Evolutionary conservation across 2,797 vertebrate species (phyloP).

Genomic region (Pyrocephalus nanus): DNA sequence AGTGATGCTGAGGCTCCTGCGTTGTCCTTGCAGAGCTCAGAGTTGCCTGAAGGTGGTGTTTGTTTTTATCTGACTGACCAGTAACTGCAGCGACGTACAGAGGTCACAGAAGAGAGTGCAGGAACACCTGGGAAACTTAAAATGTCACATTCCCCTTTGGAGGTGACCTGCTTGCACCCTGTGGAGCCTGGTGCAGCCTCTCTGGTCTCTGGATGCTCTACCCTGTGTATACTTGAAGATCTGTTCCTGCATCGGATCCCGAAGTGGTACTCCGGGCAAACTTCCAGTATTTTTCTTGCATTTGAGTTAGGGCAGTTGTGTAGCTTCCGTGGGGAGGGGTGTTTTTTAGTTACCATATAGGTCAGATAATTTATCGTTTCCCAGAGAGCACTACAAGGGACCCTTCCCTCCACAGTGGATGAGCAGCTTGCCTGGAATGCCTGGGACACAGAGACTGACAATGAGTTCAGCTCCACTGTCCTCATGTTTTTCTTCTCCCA

Average conservation of each 20-base stretch:
- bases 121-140: background rate
- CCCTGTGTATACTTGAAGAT: background rate
- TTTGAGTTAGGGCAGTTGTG: background rate
- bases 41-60: constrained; percentile 15
- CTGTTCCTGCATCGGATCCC: background rate
- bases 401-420: background rate
- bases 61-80: background rate
- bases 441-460: background rate
- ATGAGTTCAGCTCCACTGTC: background rate
- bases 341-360: background rate
- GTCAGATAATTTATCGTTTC: background rate
- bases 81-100: background rate
- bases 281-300: background rate
- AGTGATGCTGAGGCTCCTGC: rapidly evolving
- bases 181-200: background rate
- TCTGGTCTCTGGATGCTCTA: background rate
- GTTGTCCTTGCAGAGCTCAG: background rate
- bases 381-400: background rate
- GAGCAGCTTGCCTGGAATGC: background rate
- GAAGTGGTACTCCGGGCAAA: background rate
- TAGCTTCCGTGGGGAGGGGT: background rate
- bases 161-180: background rate
- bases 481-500: background rate
- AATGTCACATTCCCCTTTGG: rapidly evolving
- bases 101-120: background rate